phyloP scores from a whole-genome alignment of 1,140 invertebrate species.

The Micrasema longulum region DNA sequence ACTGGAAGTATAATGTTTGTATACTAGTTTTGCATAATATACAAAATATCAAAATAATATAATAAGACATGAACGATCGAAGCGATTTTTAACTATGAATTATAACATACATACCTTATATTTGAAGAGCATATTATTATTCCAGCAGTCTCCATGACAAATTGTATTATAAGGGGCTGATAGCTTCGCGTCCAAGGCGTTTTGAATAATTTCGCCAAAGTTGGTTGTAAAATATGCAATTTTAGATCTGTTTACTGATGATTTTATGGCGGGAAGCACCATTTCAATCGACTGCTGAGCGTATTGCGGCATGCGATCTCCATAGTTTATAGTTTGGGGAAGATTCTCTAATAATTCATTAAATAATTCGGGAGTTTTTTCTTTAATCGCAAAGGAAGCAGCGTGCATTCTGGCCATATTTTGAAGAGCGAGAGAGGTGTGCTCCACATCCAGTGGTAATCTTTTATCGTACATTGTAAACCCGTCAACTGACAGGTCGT shows the following conservation, averaged over 20 bases:
- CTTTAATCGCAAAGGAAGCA: conserved; percentile 51
- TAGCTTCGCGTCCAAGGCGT: conserved; percentile 18
- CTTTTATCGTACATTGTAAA: conserved; percentile 68
- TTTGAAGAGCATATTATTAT: conserved; percentile 69
- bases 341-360: conserved; percentile 9
- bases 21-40: too few species aligned
- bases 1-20: too few species aligned
- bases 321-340: not conserved
- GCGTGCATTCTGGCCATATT: conserved; percentile 70
- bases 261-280: not conserved
- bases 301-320: not conserved
- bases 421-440: conserved; percentile 64
- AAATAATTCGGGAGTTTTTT: conserved; percentile 21
- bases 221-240: conserved; percentile 2
- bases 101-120: conserved; percentile 55
- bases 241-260: not conserved
- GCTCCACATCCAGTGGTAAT: conserved; percentile 64
- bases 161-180: conserved; percentile 63
- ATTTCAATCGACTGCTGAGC: not conserved
- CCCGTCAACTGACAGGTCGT: conserved; percentile 66
- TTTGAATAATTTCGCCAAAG: not conserved
- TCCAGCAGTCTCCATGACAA: conserved; percentile 71
- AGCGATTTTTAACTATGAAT: not conserved
- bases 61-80: not conserved
- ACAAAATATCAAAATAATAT: too few species aligned